phyloP scores from a whole-genome alignment of 1,140 invertebrate species.

The Sitobion miscanthi region DNA sequence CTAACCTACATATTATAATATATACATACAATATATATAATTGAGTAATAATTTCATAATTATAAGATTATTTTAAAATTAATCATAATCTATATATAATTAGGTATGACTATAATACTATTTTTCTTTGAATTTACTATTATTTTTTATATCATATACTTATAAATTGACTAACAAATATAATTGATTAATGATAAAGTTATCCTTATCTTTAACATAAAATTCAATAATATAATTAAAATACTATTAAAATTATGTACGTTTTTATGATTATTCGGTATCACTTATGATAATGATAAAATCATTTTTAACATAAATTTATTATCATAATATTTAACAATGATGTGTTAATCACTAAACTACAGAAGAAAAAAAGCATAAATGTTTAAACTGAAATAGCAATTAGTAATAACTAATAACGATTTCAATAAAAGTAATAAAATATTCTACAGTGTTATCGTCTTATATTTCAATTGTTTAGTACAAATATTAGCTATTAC shows the following conservation, averaged over 20 bases:
- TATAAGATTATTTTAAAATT: not conserved
- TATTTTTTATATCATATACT: not conserved
- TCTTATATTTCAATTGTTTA: not conserved
- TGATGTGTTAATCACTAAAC: not conserved
- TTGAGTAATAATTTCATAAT: not conserved
- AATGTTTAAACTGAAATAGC: not conserved
- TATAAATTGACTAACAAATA: conserved; percentile 12
- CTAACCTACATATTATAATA: not conserved
- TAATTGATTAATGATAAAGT: conserved; percentile 4
- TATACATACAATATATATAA: not conserved
- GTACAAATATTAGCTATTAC: not conserved
- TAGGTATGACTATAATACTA: not conserved
- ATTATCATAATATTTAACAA: not conserved
- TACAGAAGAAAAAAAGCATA: not conserved
- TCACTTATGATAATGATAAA: not conserved
- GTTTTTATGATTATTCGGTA: not conserved
- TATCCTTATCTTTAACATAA: conserved; percentile 30
- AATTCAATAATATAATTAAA: not conserved
- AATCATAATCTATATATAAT: not conserved
- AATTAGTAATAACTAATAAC: not conserved
- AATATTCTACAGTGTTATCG: not conserved
- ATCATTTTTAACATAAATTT: not conserved
- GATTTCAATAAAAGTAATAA: not conserved
- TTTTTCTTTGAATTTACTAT: not conserved
- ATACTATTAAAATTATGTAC: not conserved